These are phyloP conservation scores for Acropternis orthonyx DNA, from an alignment of 2,797 vertebrate species.

Conservation along the genomic window DNA sequence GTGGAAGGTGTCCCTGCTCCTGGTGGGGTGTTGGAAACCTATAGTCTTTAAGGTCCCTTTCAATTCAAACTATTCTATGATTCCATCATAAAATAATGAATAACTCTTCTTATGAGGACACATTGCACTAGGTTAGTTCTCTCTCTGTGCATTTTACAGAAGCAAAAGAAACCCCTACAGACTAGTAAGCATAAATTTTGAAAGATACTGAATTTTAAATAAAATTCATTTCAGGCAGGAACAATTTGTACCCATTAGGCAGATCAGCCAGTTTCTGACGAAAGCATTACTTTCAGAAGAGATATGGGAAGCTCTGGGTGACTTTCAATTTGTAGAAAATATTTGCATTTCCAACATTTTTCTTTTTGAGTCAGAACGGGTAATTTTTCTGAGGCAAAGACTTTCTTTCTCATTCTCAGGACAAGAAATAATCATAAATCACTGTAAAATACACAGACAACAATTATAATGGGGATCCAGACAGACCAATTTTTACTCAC, in stretches of 20 bases:
- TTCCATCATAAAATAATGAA: background rate
- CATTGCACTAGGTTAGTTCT: background rate
- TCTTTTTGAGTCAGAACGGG: background rate
- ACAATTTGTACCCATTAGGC: constrained; percentile 46
- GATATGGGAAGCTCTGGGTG: background rate
- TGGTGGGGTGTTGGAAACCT: background rate
- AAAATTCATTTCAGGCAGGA: constrained; percentile 44
- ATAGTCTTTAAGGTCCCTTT: background rate
- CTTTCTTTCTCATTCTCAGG: background rate
- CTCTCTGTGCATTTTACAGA: background rate
- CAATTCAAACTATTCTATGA: background rate
- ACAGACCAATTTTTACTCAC: background rate
- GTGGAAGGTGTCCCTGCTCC: background rate
- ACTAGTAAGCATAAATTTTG: constrained; percentile 23
- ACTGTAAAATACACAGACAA: background rate
- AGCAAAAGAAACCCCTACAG: background rate
- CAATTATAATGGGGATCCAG: background rate
- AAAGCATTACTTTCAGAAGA: constrained; percentile 33
- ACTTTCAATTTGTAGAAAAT: constrained; percentile 24
- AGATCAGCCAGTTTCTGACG: background rate
- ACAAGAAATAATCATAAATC: constrained; percentile 15
- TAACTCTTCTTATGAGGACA: background rate
- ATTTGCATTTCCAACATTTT: constrained; percentile 37
- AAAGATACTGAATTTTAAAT: constrained; percentile 49
- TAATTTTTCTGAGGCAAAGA: constrained; percentile 21